Evolutionary conservation across 2,888 invertebrate genomes (phyloP).

Genomic region (Drosophila mercatorum): DNA sequence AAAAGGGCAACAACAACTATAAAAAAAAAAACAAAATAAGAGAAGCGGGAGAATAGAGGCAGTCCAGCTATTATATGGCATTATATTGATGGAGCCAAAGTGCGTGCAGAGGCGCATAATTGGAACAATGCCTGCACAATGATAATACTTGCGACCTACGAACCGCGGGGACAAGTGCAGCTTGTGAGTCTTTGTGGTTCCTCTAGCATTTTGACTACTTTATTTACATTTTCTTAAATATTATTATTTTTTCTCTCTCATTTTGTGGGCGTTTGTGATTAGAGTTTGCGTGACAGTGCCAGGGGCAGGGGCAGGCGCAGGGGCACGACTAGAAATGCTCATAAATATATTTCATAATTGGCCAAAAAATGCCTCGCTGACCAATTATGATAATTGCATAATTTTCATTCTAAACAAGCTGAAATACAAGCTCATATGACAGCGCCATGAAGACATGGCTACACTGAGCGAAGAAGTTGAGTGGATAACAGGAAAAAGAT

Average conservation of each 20-base stretch:
- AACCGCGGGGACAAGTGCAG: slow-evolving; percentile 56
- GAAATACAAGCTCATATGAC: slow-evolving; percentile 64
- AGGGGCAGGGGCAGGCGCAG: not conserved
- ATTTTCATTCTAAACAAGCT: slow-evolving; percentile 77
- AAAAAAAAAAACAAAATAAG: slow-evolving; percentile 21
- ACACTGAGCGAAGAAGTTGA: slow-evolving; percentile 43
- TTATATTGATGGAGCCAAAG: slow-evolving; percentile 63
- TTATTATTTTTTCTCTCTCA: slow-evolving; percentile 5
- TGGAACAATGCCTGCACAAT: slow-evolving; percentile 68
- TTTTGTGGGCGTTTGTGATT: slow-evolving; percentile 53
- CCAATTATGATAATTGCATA: slow-evolving; percentile 79
- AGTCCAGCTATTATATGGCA: slow-evolving; percentile 63
- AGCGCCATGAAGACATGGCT: slow-evolving; percentile 48
- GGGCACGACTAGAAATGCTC: slow-evolving; percentile 36
- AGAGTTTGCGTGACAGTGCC: slow-evolving; percentile 53
- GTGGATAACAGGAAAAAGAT: not conserved
- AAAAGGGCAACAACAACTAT: slow-evolving; percentile 61
- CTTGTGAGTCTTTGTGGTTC: not conserved
- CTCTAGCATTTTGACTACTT: slow-evolving; percentile 29
- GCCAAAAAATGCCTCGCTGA: slow-evolving; percentile 65
- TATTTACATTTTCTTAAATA: slow-evolving; percentile 37
- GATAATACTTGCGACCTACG: slow-evolving; percentile 47
- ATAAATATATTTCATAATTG: slow-evolving; percentile 75
- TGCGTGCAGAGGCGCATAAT: slow-evolving; percentile 76
- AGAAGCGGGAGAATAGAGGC: slow-evolving; percentile 25